Percentiles rank a stretch among this genome's conserved stretches.
Conservation (phyloP, 2,113 vertebrate genomes). For the Cynocephalus volans region DNA sequence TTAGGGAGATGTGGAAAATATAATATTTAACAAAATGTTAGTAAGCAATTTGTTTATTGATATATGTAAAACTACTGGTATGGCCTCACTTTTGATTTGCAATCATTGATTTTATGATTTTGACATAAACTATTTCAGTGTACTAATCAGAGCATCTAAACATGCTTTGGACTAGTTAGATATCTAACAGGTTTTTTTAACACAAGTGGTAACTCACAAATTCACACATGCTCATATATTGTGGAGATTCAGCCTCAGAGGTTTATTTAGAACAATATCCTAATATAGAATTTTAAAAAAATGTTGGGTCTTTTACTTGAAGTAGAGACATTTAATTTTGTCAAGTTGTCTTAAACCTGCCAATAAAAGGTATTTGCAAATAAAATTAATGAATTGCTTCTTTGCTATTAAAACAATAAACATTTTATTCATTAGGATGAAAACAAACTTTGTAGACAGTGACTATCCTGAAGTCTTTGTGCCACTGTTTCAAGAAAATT, state of each 20-base stretch:
- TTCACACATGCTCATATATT: neutral
- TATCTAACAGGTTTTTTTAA: neutral
- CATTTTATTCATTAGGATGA: constrained; percentile 51
- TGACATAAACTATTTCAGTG: neutral
- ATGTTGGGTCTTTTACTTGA: constrained; percentile 40
- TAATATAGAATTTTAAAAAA: neutral
- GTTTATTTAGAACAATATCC: neutral
- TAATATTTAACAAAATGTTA: neutral
- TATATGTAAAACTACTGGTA: neutral
- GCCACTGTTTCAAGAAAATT: constrained; percentile 70
- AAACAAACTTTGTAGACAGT: constrained; percentile 76
- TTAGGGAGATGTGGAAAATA: neutral
- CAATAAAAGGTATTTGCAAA: constrained; percentile 74
- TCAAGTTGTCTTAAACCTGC: neutral
- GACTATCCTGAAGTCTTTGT: constrained; percentile 78
- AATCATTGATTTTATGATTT: neutral
- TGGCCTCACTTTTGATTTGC: neutral
- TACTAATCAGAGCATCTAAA: neutral
- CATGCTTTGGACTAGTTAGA: neutral
- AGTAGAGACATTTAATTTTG: constrained; percentile 61
- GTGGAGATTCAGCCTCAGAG: neutral
- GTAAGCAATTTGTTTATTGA: neutral
- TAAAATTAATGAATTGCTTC: constrained; percentile 69
- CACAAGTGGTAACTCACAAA: neutral
- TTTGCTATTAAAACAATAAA: neutral